Base-by-base conservation (phyloP, 2,113 vertebrate genomes). In the Amazona vittata region DNA sequence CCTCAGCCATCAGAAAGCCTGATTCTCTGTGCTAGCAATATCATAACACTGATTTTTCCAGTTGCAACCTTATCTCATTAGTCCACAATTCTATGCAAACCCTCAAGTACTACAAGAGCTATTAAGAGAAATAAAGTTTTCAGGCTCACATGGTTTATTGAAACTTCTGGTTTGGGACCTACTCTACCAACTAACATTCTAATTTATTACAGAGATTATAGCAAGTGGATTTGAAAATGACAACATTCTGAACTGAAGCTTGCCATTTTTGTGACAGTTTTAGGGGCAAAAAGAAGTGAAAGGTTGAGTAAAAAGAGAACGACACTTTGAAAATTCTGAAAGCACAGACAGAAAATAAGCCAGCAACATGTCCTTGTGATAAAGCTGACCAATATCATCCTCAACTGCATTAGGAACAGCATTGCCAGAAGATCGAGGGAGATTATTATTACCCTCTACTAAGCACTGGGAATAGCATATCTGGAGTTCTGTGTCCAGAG, bases 371-470 rank as follows among this genome's bases (percentile, higher is more conserved):
- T 7, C 44, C 20, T 67, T 47, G 21, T 22, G 39, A n/a, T 46
- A 73, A 83, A 59, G 29, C 28, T 22, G 37, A 33, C 60, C 31
- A 62, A 12, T 10, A 62, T 12, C n/a, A 33, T 47, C 52, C 25
- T 47, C 46, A 24, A 10, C 29, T 12, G 26, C 11, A 5, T 41
- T 24, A 73, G 73, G 17, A 83, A 53, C 3, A 47, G 57, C 50
- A 37, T 0, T 65, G n/a, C 22, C 49, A 71, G 19, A 21, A 69
- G 37, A 35, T 22, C 0, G 0, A 46, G 33, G 14, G 37, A 71
- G 35, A 9, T 9, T 13, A 65, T 83, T 60, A 12, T 50, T 70
- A 39, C 17, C 12, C 35, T 57, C 35, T 28, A 10, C 37, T 11
- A 28, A 44, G 49, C 49, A 41, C 50, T 71, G 33, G 26, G 11